A percentile compares a stretch with the other conserved stretches of the same genome.
Conservation (phyloP, 2,113 vertebrate genomes). For the Rhodinocichla rosea region DNA sequence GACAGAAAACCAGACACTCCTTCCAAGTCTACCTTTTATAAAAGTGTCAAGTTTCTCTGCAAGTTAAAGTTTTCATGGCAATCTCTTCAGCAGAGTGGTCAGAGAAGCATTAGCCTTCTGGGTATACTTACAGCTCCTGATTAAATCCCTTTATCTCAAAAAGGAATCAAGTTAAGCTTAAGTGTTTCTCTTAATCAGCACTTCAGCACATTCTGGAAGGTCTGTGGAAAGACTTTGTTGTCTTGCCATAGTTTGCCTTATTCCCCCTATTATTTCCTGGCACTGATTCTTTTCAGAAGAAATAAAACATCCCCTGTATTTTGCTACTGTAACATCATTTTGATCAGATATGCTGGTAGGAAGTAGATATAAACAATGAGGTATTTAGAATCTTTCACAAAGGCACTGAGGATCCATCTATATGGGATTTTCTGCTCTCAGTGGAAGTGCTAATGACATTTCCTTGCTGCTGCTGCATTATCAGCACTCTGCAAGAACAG, state of each 20-base stretch:
- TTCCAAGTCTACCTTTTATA: not conserved
- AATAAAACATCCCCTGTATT: not conserved
- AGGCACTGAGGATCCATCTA: not conserved
- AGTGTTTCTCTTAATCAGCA: constrained; percentile 11
- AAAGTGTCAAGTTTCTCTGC: not conserved
- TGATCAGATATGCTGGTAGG: not conserved
- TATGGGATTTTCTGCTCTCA: constrained; percentile 1
- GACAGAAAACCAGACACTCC: not conserved
- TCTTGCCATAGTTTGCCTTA: not conserved
- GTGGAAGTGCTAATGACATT: not conserved
- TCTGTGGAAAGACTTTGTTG: not conserved
- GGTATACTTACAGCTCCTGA: not conserved
- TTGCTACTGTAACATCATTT: not conserved
- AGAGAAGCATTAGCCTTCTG: not conserved
- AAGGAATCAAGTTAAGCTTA: constrained; percentile 13
- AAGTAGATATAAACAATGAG: not conserved
- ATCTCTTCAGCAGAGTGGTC: not conserved
- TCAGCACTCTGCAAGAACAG: not conserved
- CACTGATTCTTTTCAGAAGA: not conserved
- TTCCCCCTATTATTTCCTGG: not conserved
- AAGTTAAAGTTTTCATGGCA: not conserved
- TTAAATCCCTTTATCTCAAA: constrained; percentile 22
- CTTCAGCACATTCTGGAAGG: not conserved
- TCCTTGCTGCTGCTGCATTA: not conserved
- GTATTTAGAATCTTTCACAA: not conserved